These are phyloP conservation scores for Siphonodentalium dalli DNA, from an alignment of 2,888 invertebrate species.

Conservation along the genomic window DNA sequence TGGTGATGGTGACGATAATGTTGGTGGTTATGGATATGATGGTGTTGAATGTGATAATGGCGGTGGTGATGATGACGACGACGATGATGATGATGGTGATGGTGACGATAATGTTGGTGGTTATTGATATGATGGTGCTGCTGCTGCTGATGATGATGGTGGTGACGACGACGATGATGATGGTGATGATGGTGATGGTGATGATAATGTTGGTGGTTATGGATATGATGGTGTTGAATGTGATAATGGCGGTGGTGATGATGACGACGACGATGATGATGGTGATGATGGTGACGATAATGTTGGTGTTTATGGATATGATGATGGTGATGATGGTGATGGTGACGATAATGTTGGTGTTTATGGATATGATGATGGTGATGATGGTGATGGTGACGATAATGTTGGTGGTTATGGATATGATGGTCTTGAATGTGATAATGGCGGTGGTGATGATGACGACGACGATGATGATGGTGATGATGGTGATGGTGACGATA, in stretches of 20 bases:
- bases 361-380: slow-evolving; percentile 1
- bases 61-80: slow-evolving; percentile 1
- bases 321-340: background rate
- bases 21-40: background rate
- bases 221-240: background rate
- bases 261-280: background rate
- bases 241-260: background rate
- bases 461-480: background rate
- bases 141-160: background rate
- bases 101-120: too few relatives aligned
- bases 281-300: background rate
- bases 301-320: background rate
- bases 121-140: background rate
- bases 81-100: slow-evolving; percentile 7
- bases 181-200: background rate
- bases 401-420: background rate
- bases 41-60: too few relatives aligned
- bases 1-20: too few relatives aligned
- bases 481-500: too few relatives aligned
- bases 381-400: background rate
- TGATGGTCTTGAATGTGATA: too few relatives aligned
- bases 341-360: slow-evolving; percentile 9
- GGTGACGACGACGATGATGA: background rate
- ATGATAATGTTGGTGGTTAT: slow-evolving; percentile 9
- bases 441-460: too few relatives aligned